Percentiles rank a stretch among this genome's conserved stretches.
These are phyloP conservation scores for Ptychoptera albimana DNA, from an alignment of 2,888 invertebrate genomes.

Conservation along the genomic window DNA sequence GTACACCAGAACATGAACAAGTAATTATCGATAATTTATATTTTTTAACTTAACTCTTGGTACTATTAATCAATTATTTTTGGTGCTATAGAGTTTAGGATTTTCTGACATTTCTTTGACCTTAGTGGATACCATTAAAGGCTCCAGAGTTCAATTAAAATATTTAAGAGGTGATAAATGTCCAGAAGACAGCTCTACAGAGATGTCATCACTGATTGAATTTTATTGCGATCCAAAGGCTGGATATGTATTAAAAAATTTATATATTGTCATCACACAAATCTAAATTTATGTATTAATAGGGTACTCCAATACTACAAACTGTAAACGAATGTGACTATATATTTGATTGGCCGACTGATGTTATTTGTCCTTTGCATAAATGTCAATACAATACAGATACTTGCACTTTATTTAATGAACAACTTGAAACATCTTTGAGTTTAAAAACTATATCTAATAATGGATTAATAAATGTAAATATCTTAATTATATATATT, in stretches of 20 bases:
- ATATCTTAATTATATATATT: background rate
- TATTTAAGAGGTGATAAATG: conserved; percentile 24
- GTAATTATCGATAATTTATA: conserved; percentile 15
- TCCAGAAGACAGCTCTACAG: conserved; percentile 17
- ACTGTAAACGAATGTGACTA: conserved; percentile 25
- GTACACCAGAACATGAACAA: conserved; percentile 25
- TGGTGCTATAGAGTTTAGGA: conserved; percentile 24
- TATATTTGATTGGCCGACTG: conserved; percentile 27
- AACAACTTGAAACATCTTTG: conserved; percentile 19
- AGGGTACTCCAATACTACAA: conserved; percentile 27
- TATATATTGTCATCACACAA: too few species aligned
- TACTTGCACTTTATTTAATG: conserved; percentile 26
- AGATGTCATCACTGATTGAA: conserved; percentile 21
- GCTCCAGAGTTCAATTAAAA: conserved; percentile 20
- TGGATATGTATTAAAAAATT: conserved; percentile 26
- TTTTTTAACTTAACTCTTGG: too few species aligned
- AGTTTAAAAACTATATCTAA: conserved; percentile 22
- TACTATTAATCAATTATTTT: too few species aligned
- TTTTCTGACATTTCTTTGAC: conserved; percentile 21
- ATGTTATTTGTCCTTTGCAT: conserved; percentile 26
- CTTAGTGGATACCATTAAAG: conserved; percentile 13
- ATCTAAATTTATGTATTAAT: conserved; percentile 4
- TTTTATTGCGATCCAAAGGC: conserved; percentile 24
- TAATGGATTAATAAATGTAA: conserved; percentile 24
- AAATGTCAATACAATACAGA: conserved; percentile 20